Percentiles rank a stretch among this genome's conserved stretches.
phyloP scores from a whole-genome alignment of 1,140 invertebrate genomes.

The Maconellicoccus hirsutus region DNA sequence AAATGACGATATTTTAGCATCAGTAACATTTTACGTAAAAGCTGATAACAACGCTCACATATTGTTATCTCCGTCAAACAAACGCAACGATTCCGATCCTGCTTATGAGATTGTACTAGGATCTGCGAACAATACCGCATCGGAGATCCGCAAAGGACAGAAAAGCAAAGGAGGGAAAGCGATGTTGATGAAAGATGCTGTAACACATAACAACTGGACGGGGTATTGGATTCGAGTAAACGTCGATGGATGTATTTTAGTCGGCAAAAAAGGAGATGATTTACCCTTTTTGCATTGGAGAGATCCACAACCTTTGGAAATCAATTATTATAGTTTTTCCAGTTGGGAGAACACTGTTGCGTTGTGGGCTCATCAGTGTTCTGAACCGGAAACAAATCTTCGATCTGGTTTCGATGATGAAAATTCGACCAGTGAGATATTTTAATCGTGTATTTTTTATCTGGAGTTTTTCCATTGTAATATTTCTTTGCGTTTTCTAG shows the following conservation, averaged over 20 bases:
- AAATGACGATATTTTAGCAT: too few relatives aligned
- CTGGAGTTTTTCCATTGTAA: too few relatives aligned
- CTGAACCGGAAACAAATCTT: too few relatives aligned
- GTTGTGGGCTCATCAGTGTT: constrained; percentile 46
- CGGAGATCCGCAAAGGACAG: constrained; percentile 43
- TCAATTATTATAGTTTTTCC: constrained; percentile 46
- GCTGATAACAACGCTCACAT: too few relatives aligned
- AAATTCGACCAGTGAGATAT: too few relatives aligned
- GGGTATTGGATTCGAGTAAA: constrained; percentile 40
- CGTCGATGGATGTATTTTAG: constrained; percentile 41
- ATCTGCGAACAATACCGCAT: constrained; percentile 45
- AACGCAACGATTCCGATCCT: too few relatives aligned
- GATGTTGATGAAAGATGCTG: constrained; percentile 31
- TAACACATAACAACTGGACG: constrained; percentile 34
- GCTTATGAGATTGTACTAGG: constrained; percentile 50
- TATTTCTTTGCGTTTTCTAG: too few relatives aligned
- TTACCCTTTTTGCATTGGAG: constrained; percentile 41
- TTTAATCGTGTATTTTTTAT: too few relatives aligned
- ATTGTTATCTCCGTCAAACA: too few relatives aligned
- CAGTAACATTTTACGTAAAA: too few relatives aligned
- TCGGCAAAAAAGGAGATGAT: constrained; percentile 42
- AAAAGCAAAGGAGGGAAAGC: constrained; percentile 37
- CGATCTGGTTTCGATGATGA: too few relatives aligned
- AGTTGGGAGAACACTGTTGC: constrained; percentile 45
- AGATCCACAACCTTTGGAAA: constrained; percentile 40